Evolutionary conservation across 2,797 vertebrate genomes (phyloP).

Genomic region (Pempheris klunzingeri): DNA sequence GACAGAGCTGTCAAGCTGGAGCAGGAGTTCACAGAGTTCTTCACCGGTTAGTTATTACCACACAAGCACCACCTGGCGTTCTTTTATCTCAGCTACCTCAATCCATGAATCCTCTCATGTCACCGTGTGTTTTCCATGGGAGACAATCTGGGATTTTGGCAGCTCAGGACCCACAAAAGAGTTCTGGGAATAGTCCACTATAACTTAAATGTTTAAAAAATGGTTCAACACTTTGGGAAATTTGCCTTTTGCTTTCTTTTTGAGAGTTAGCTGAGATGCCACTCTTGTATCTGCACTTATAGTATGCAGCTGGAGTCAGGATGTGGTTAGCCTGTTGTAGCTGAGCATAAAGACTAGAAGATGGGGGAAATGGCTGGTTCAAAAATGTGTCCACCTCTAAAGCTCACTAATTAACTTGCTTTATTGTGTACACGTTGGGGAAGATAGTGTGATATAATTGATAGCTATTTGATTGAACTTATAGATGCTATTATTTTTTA

Average conservation of each 20-base stretch:
- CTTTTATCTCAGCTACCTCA: not conserved
- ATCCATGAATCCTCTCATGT: not conserved
- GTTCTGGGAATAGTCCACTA: not conserved
- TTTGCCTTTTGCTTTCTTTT: not conserved
- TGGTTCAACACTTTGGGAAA: not conserved
- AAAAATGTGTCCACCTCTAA: too few species aligned
- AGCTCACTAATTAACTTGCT: too few species aligned
- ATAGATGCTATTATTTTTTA: too few species aligned
- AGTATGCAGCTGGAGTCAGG: too few species aligned
- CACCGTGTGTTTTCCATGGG: not conserved
- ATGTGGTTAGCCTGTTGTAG: not conserved
- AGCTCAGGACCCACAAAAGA: not conserved
- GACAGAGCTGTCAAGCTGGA: constrained; percentile 96
- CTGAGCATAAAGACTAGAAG: not conserved
- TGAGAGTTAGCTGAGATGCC: too few species aligned
- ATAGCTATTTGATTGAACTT: too few species aligned
- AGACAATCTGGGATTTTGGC: not conserved
- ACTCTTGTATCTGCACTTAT: too few species aligned
- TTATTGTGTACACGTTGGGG: too few species aligned
- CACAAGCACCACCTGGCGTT: not conserved
- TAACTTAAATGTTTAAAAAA: not conserved
- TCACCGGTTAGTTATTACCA: constrained; percentile 88
- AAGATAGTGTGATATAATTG: too few species aligned
- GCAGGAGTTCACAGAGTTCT: constrained; percentile 96
- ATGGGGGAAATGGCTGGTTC: too few species aligned